phyloP scores from a whole-genome alignment of 2,113 vertebrate genomes.

The Notechis scutatus region DNA sequence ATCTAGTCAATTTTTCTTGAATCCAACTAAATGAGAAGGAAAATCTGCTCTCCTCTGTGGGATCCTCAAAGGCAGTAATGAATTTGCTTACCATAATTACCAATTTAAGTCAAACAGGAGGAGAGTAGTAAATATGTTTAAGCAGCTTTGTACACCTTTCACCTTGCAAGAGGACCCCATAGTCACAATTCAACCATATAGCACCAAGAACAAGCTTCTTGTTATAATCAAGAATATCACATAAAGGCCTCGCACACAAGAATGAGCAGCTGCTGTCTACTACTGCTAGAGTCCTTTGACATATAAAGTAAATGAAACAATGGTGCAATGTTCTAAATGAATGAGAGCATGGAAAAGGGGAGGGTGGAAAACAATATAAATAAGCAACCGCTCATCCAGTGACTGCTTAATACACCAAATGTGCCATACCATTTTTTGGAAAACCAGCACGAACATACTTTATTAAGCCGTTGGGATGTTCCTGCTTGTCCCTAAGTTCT shows the following conservation, averaged over 20 bases:
- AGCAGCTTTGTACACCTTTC: neutral
- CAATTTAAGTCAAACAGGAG: neutral
- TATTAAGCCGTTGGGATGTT: neutral
- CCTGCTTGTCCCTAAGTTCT: neutral
- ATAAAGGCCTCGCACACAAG: rapidly evolving
- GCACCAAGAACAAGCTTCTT: neutral
- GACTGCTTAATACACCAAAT: too few relatives aligned
- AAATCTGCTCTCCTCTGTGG: neutral
- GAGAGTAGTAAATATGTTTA: too few relatives aligned
- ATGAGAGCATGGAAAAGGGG: neutral
- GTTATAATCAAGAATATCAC: neutral
- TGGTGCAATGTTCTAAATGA: neutral
- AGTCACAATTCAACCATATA: neutral
- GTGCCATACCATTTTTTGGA: neutral
- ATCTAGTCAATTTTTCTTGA: neutral
- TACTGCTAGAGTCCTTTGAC: neutral
- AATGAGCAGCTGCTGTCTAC: neutral
- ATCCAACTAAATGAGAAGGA: neutral
- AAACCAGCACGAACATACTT: neutral
- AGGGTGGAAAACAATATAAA: neutral
- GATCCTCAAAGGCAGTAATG: neutral
- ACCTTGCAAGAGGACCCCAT: neutral
- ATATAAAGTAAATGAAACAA: neutral
- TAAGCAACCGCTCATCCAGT: neutral
- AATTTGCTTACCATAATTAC: neutral